Conservation (phyloP, 2,797 vertebrate genomes). For the Tokudaia tokunoshimensis region DNA sequence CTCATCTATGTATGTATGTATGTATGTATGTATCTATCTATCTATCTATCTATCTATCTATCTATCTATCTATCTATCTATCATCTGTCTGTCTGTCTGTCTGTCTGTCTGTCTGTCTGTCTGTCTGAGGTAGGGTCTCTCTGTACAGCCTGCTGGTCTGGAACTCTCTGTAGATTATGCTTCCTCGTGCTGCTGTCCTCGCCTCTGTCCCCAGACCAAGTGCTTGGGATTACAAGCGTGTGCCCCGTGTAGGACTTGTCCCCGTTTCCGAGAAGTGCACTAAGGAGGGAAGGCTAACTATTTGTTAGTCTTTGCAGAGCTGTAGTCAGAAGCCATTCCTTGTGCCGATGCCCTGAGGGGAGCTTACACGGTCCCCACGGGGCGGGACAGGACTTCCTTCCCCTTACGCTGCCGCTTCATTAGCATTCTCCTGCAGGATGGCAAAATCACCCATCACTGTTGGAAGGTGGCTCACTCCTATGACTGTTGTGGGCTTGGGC, state of each 20-base stretch:
- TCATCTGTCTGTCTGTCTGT: neutral
- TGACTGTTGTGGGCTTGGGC: accelerated
- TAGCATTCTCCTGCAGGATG: too few species aligned
- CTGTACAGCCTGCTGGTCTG: neutral
- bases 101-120: accelerated
- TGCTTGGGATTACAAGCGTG: neutral
- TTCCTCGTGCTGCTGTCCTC: neutral
- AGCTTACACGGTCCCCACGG: neutral
- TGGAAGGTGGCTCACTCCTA: neutral
- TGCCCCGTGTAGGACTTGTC: neutral
- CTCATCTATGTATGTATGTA: neutral
- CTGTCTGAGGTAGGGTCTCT: neutral
- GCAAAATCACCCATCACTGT: neutral
- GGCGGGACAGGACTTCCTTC: neutral
- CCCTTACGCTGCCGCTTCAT: too few species aligned
- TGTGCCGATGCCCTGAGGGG: accelerated
- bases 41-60: too few species aligned
- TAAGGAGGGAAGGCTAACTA: neutral
- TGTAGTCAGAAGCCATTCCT: accelerated
- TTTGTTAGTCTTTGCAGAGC: neutral
- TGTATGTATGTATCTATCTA: too few species aligned
- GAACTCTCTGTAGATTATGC: neutral
- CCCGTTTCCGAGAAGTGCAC: neutral
- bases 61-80: neutral
- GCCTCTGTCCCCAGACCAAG: neutral